phyloP scores from a whole-genome alignment of 2,797 vertebrate genomes.

The Morelia viridis region DNA sequence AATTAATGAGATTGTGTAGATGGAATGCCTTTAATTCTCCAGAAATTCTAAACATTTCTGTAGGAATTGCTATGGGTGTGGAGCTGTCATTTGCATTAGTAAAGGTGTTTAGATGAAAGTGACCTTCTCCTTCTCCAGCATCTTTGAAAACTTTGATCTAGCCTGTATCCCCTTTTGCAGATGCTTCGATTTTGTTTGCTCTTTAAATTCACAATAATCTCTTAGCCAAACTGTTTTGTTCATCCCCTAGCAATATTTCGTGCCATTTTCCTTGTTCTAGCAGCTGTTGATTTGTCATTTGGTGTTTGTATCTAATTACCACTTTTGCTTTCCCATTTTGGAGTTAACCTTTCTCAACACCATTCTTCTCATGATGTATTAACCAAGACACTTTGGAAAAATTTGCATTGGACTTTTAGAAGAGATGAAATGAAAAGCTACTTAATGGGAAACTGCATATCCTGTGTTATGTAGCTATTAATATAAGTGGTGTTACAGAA shows the following conservation, averaged over 20 bases:
- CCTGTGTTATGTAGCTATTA: slow-evolving; percentile 53
- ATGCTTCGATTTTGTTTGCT: slow-evolving; percentile 37
- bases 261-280: slow-evolving; percentile 33
- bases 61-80: not conserved
- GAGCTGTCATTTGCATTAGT: not conserved
- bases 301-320: slow-evolving; percentile 50
- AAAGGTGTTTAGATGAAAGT: slow-evolving; percentile 1
- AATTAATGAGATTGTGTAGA: not conserved
- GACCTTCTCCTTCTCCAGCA: slow-evolving; percentile 6
- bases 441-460: slow-evolving; percentile 54
- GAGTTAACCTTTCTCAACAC: slow-evolving; percentile 23
- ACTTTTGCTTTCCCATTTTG: slow-evolving; percentile 1
- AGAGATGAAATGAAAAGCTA: slow-evolving; percentile 36
- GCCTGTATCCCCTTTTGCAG: slow-evolving; percentile 34
- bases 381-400: slow-evolving; percentile 40
- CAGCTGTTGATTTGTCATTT: slow-evolving; percentile 57
- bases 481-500: slow-evolving; percentile 59
- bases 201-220: slow-evolving; percentile 36
- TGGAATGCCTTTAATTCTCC: not conserved
- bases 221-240: slow-evolving; percentile 33
- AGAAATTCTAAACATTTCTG: not conserved
- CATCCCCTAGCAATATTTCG: slow-evolving; percentile 29
- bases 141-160: slow-evolving; percentile 10
- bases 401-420: slow-evolving; percentile 54
- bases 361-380: slow-evolving; percentile 35